phyloP scores from a whole-genome alignment of 2,113 vertebrate genomes.

The Salminus brasiliensis region DNA sequence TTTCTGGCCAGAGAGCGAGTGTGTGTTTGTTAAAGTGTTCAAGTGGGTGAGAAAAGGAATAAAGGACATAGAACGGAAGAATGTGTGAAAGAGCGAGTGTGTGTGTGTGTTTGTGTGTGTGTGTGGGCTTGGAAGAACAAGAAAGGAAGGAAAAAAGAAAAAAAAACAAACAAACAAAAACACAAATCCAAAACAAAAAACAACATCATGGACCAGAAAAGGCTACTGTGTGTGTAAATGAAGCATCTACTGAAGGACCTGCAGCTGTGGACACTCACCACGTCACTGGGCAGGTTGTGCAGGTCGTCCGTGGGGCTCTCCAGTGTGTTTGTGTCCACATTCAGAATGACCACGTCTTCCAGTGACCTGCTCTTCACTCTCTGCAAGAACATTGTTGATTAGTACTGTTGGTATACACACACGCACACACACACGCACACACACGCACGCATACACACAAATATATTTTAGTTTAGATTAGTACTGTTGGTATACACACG shows the following conservation, averaged over 20 bases:
- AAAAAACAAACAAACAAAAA: too few relatives aligned
- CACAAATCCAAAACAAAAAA: too few relatives aligned
- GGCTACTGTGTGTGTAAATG: constrained; percentile 12
- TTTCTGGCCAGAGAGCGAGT: constrained; percentile 5
- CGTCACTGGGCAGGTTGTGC: constrained; percentile 89
- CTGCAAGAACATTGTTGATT: constrained; percentile 66
- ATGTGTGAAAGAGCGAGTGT: constrained; percentile 11
- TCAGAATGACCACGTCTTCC: constrained; percentile 94
- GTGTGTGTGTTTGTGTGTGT: constrained; percentile 15
- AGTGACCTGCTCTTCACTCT: constrained; percentile 88
- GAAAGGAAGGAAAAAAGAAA: too few relatives aligned
- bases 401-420: neutral
- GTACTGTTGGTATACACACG: too few relatives aligned
- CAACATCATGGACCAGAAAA: constrained; percentile 70
- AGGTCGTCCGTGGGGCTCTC: constrained; percentile 94
- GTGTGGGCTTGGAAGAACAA: constrained; percentile 24
- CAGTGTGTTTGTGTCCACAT: constrained; percentile 94
- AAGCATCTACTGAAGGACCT: neutral
- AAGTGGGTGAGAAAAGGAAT: constrained; percentile 25
- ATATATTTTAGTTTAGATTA: too few relatives aligned
- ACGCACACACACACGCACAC: too few relatives aligned
- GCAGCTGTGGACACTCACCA: constrained; percentile 73
- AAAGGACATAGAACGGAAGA: neutral
- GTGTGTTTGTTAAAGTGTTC: constrained; percentile 13
- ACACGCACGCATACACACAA: too few relatives aligned